phyloP scores from a whole-genome alignment of 2,888 invertebrate genomes.

The Barypeithes pellucidus region DNA sequence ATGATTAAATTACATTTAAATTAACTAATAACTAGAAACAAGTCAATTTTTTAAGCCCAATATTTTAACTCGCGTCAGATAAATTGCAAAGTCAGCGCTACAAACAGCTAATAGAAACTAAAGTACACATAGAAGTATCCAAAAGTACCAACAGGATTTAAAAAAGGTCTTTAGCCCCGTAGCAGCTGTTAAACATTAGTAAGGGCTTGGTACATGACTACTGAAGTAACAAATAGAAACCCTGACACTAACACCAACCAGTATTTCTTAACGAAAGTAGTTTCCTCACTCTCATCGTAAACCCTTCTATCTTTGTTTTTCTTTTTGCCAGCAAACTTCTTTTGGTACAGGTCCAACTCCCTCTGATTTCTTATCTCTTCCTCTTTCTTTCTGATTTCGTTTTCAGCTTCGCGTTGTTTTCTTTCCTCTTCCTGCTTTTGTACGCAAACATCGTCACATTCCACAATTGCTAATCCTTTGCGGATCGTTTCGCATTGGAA shows the following conservation, averaged over 20 bases:
- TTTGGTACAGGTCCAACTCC: conserved; percentile 84
- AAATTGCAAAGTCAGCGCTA: too few relatives aligned
- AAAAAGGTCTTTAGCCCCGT: too few relatives aligned
- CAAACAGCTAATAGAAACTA: too few relatives aligned
- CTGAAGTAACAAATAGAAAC: conserved; percentile 39
- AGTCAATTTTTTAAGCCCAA: too few relatives aligned
- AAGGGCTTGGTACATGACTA: conserved; percentile 47
- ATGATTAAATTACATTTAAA: too few relatives aligned
- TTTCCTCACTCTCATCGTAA: conserved; percentile 64
- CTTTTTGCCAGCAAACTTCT: conserved; percentile 80
- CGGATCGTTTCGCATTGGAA: conserved; percentile 78
- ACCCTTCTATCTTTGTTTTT: conserved; percentile 73
- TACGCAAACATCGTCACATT: conserved; percentile 79
- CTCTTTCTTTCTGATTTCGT: conserved; percentile 74
- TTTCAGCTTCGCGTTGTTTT: conserved; percentile 73
- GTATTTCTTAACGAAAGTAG: conserved; percentile 42
- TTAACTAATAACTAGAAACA: too few relatives aligned
- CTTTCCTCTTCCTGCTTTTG: conserved; percentile 74
- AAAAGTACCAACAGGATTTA: too few relatives aligned
- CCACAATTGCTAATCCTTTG: conserved; percentile 71
- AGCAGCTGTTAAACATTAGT: conserved; percentile 17
- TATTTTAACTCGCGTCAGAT: too few relatives aligned
- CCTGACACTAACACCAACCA: conserved; percentile 39
- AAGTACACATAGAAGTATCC: too few relatives aligned
- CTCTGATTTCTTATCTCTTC: conserved; percentile 81